Base-by-base conservation (phyloP, 1,140 invertebrate species). In the Zaprionus tsacasi region DNA sequence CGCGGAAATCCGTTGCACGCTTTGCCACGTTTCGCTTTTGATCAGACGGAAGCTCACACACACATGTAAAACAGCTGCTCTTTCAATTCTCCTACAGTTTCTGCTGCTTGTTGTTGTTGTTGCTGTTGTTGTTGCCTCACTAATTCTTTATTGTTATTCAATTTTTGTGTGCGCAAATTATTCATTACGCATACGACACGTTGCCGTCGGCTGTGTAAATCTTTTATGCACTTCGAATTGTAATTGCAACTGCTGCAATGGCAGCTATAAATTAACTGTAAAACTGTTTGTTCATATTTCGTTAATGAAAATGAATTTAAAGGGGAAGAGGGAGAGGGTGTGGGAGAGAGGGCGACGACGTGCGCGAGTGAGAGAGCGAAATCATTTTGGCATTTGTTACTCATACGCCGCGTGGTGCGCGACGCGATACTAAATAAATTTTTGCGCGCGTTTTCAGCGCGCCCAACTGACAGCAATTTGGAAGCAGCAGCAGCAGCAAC, bases 1-100 rank as follows among this genome's bases (percentile, higher is more conserved):
- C 85, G 85, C 85, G 81, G 81, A 89, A 88, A 78, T 88, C 83
- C 81, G 78, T 85, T 88, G 66, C 70, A 55, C 76, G 76, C 73
- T 55, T 63, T 54, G 61, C 17, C 81, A 56, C 56, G 48, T 87
- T 78, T 70, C 40, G 43, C 50, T 65, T 75, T 86, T 82, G 36
- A 78, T 63, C 64, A 85, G 82, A 83, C 83, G 83, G 82, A 88
- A 88, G 70, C 80, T 71, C 72, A 78, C 73, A 80, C 73, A 78
- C 77, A 80, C 40, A 45, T 74, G 78, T 75, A 80, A 77, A 80
- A 72, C 38, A 48, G 25, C 57, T 25, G 30, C 48, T 52, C 8
- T 48, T 72, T 10, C 59, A 52, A 54, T 52, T 57, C 35, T 65
- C 3, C 27, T 77, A 35, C 7, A 35, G 10, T 6, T 35, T 1